These are phyloP conservation scores for Agrotis exclamationis DNA, from an alignment of 2,888 invertebrate species.

Conservation along the genomic window DNA sequence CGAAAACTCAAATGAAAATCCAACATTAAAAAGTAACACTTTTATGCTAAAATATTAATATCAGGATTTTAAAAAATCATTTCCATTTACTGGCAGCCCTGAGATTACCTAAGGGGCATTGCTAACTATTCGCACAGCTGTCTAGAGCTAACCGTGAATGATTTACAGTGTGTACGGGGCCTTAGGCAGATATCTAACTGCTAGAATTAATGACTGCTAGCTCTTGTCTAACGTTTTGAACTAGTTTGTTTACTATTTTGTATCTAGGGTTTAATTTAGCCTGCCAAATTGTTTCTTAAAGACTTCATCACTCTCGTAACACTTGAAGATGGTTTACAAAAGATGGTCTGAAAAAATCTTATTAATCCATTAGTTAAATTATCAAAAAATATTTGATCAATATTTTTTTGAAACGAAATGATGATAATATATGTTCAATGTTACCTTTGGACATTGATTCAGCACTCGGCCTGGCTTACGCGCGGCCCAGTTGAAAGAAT, in stretches of 20 bases:
- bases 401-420: too few relatives aligned
- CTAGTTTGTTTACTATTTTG: constrained; percentile 26
- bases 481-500: too few relatives aligned
- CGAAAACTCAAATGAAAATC: too few relatives aligned
- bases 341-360: background rate
- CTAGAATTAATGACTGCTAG: constrained; percentile 53
- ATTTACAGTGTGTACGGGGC: constrained; percentile 67
- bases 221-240: constrained; percentile 43
- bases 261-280: background rate
- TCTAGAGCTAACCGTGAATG: constrained; percentile 63
- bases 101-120: constrained; percentile 53
- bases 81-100: constrained; percentile 42
- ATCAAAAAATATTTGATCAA: too few relatives aligned
- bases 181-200: constrained; percentile 60
- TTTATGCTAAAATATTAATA: too few relatives aligned
- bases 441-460: too few relatives aligned
- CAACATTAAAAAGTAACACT: too few relatives aligned
- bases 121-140: constrained; percentile 61
- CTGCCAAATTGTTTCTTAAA: background rate
- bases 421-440: too few relatives aligned
- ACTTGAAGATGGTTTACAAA: background rate
- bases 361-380: too few relatives aligned
- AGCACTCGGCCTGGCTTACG: too few relatives aligned
- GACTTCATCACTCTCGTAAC: background rate
- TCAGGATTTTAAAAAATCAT: background rate